Percentiles rank a stretch among this genome's conserved stretches.
Conservation (phyloP, 2,113 vertebrate species). For the Hippolais icterina region DNA sequence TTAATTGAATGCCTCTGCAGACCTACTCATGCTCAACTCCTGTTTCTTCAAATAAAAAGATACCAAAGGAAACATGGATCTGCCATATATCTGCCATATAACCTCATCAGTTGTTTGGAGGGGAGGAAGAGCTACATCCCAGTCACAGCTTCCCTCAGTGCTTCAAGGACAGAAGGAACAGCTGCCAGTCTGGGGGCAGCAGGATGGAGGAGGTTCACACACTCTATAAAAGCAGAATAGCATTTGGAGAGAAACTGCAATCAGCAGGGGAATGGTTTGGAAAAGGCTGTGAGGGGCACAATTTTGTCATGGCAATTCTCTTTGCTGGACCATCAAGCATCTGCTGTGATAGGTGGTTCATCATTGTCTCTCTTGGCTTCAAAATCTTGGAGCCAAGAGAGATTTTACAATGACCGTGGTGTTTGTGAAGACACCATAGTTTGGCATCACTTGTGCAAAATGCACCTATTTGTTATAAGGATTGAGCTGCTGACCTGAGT, state of each 20-base stretch:
- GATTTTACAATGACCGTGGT: background rate
- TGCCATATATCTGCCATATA: background rate
- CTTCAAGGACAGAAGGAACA: constrained; percentile 44
- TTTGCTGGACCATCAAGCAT: background rate
- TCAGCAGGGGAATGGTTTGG: background rate
- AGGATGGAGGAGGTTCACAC: constrained; percentile 18
- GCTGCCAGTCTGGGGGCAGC: constrained; percentile 27
- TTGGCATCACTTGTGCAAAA: background rate
- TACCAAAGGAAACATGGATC: constrained; percentile 24
- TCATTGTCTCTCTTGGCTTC: background rate
- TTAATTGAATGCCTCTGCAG: constrained; percentile 8
- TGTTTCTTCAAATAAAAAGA: constrained; percentile 37
- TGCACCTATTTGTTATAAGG: background rate
- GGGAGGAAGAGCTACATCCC: background rate
- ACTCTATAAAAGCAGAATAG: background rate
- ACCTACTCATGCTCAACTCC: constrained; percentile 6
- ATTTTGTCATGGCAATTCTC: background rate
- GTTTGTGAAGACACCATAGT: background rate
- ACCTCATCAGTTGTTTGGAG: background rate
- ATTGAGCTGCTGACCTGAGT: background rate
- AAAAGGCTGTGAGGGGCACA: background rate
- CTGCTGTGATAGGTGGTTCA: background rate
- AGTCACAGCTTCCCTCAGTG: background rate
- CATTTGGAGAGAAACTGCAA: background rate
- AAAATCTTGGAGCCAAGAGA: background rate